Conservation (phyloP, 2,888 invertebrate species). For the Agrotis segetum region DNA sequence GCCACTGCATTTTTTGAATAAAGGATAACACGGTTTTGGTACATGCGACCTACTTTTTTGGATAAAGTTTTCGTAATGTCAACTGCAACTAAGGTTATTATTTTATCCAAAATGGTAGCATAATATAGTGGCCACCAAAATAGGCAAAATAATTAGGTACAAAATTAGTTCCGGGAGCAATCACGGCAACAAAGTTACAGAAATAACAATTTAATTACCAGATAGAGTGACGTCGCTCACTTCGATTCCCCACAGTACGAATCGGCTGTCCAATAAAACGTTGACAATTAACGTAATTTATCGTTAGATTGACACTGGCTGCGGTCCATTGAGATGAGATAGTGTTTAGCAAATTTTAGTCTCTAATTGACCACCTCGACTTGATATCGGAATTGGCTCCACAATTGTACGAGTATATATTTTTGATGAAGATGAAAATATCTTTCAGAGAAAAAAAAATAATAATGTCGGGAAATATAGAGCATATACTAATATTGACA, state of each 20-base stretch:
- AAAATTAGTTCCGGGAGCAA: constrained; percentile 14
- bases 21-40: constrained; percentile 18
- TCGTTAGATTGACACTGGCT: constrained; percentile 73
- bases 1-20: constrained; percentile 54
- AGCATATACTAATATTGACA: neutral
- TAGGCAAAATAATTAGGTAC: constrained; percentile 23
- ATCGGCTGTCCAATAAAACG: constrained; percentile 80
- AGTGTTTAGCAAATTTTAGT: constrained; percentile 54
- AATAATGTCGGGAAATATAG: neutral
- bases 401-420: constrained; percentile 34
- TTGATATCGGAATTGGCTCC: constrained; percentile 29
- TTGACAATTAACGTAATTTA: constrained; percentile 80
- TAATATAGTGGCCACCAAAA: neutral
- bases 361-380: constrained; percentile 52
- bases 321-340: constrained; percentile 56
- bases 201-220: constrained; percentile 56
- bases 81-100: neutral
- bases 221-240: constrained; percentile 54
- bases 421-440: constrained; percentile 16
- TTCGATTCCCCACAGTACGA: constrained; percentile 65
- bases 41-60: constrained; percentile 8
- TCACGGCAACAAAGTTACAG: constrained; percentile 38
- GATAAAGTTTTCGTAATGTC: neutral
- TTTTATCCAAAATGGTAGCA: constrained; percentile 1
- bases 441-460: neutral